A percentile compares a stretch with the other conserved stretches of the same genome.
phyloP scores from a whole-genome alignment of 2,113 vertebrate species.

The Ibidorhyncha struthersii region DNA sequence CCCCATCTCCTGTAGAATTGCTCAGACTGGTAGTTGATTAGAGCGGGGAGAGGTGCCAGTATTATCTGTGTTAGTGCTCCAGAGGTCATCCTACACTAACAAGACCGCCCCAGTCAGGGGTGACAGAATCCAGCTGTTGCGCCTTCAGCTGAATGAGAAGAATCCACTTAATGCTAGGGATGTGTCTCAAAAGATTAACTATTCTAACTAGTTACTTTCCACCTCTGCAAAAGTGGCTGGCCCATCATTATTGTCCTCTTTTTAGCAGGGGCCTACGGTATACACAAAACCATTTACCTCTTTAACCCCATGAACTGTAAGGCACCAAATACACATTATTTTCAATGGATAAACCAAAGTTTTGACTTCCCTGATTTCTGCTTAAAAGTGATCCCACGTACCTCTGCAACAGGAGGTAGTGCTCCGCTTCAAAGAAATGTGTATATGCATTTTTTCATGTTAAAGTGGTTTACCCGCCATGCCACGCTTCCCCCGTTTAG shows the following conservation, averaged over 20 bases:
- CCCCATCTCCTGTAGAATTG: constrained; percentile 80
- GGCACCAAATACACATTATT: constrained; percentile 23
- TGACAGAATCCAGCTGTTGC: constrained; percentile 92
- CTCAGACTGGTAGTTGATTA: constrained; percentile 88
- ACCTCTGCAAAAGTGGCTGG: constrained; percentile 62
- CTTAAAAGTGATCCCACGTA: neutral
- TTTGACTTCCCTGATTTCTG: neutral
- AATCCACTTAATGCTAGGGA: constrained; percentile 74
- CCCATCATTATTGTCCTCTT: constrained; percentile 61
- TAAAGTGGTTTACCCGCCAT: neutral
- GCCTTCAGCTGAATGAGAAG: constrained; percentile 61
- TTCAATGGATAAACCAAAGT: neutral
- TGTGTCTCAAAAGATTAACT: constrained; percentile 71
- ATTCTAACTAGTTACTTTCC: constrained; percentile 70
- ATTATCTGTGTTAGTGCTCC: constrained; percentile 93
- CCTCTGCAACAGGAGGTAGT: neutral
- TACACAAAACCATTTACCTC: constrained; percentile 78
- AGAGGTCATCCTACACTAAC: constrained; percentile 94
- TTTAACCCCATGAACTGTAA: constrained; percentile 73
- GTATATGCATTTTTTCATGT: neutral
- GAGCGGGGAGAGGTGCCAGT: constrained; percentile 91
- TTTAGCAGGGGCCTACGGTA: constrained; percentile 16
- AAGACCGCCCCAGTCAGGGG: constrained; percentile 84
- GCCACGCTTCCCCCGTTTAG: neutral
- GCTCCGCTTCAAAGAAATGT: neutral